A percentile compares a stretch with the other conserved stretches of the same genome.
These are phyloP conservation scores for Microtus montanus DNA, from an alignment of 2,113 vertebrate species.

Conservation along the genomic window DNA sequence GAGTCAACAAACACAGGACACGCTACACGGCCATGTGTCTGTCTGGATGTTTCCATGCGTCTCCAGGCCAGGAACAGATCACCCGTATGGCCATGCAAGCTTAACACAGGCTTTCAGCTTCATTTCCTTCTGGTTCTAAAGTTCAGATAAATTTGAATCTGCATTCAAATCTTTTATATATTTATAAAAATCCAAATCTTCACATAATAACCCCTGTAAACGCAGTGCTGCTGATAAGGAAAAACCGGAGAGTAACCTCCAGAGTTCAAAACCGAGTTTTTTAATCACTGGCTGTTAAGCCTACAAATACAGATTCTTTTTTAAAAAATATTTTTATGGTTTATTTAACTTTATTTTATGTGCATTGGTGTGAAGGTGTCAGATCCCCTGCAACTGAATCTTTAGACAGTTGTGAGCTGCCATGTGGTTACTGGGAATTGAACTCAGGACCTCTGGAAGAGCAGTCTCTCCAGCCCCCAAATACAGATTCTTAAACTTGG, in stretches of 20 bases:
- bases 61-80: not conserved
- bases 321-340: too few relatives aligned
- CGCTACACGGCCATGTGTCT: not conserved
- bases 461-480: not conserved
- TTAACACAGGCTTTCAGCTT: not conserved
- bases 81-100: not conserved
- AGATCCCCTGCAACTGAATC: too few relatives aligned
- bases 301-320: not conserved
- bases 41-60: not conserved
- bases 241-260: not conserved
- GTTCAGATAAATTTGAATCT: constrained; percentile 52
- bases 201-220: constrained; percentile 4
- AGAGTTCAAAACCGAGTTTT: constrained; percentile 26
- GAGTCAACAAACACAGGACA: not conserved
- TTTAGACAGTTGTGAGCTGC: too few relatives aligned
- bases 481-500: constrained; percentile 7
- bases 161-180: constrained; percentile 46
- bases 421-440: too few relatives aligned
- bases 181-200: constrained; percentile 47
- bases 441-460: too few relatives aligned
- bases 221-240: not conserved
- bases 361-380: too few relatives aligned
- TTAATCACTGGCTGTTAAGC: not conserved
- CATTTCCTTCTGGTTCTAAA: constrained; percentile 51
- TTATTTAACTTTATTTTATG: too few relatives aligned